Evolutionary conservation across 2,888 invertebrate genomes (phyloP).

Genomic region (Lepidocyrtinus sp.): DNA sequence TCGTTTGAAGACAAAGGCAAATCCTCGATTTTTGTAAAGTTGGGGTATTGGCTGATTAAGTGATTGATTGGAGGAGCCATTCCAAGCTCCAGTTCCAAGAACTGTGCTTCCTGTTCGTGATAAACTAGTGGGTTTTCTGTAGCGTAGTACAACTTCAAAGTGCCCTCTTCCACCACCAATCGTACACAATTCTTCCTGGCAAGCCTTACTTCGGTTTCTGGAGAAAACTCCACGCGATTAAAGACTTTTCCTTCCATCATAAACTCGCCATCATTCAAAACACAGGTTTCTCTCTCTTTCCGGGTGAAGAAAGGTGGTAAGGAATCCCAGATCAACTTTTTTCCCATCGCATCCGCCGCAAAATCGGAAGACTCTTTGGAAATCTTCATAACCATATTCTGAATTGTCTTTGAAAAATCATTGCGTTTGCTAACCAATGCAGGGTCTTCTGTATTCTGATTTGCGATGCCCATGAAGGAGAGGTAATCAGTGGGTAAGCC

Average conservation of each 20-base stretch:
- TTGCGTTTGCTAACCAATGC: conserved; percentile 57
- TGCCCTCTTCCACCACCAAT: conserved; percentile 71
- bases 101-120: conserved; percentile 85
- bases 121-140: conserved; percentile 86
- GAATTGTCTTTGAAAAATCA: conserved; percentile 75
- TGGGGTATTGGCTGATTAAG: conserved; percentile 83
- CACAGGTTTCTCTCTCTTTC: conserved; percentile 80
- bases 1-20: conserved; percentile 77
- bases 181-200: conserved; percentile 63
- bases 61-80: conserved; percentile 81
- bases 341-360: conserved; percentile 88
- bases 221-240: conserved; percentile 78
- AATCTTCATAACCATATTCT: conserved; percentile 75
- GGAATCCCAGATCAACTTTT: conserved; percentile 87
- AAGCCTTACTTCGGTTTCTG: conserved; percentile 76
- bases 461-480: conserved; percentile 81
- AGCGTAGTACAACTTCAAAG: conserved; percentile 83
- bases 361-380: conserved; percentile 41
- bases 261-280: conserved; percentile 81
- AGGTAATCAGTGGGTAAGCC: conserved; percentile 88
- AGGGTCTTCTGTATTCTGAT: conserved; percentile 75
- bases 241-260: conserved; percentile 79
- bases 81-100: conserved; percentile 81
- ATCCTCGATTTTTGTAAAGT: conserved; percentile 81
- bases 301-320: conserved; percentile 85